Percentiles rank a stretch among this genome's conserved stretches.
Conservation (phyloP, 2,113 vertebrate genomes). For the Barbus barbus region DNA sequence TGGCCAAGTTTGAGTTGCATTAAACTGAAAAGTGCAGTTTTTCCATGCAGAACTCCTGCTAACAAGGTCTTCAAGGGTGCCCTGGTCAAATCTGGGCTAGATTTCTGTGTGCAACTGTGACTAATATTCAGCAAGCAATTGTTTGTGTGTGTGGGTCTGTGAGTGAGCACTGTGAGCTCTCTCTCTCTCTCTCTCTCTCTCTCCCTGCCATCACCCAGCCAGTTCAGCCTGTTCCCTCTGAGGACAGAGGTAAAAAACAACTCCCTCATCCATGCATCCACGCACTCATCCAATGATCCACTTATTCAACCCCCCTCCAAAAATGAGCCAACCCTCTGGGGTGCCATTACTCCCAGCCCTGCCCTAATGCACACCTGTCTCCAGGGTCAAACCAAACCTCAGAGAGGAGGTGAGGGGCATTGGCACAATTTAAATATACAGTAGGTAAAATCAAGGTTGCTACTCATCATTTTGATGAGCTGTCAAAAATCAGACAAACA, state of each 20-base stretch:
- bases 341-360: constrained; percentile 48
- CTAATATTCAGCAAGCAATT: constrained; percentile 16
- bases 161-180: neutral
- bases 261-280: constrained; percentile 27
- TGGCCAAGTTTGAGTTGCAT: too few relatives aligned
- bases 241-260: constrained; percentile 53
- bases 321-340: constrained; percentile 27
- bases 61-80: neutral
- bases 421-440: neutral
- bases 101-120: neutral
- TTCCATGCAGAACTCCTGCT: neutral
- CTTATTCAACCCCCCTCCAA: constrained; percentile 37
- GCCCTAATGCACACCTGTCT: constrained; percentile 13
- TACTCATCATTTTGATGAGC: neutral
- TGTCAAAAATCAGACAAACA: neutral
- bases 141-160: constrained; percentile 14
- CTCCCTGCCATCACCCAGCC: constrained; percentile 19
- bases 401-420: neutral
- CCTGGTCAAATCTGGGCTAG: neutral
- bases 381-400: constrained; percentile 34
- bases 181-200: neutral
- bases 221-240: constrained; percentile 45
- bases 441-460: neutral
- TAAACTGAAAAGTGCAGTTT: neutral
- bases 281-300: constrained; percentile 17